Conservation (phyloP, 2,113 vertebrate species). For the Phrynosoma blainvillii region DNA sequence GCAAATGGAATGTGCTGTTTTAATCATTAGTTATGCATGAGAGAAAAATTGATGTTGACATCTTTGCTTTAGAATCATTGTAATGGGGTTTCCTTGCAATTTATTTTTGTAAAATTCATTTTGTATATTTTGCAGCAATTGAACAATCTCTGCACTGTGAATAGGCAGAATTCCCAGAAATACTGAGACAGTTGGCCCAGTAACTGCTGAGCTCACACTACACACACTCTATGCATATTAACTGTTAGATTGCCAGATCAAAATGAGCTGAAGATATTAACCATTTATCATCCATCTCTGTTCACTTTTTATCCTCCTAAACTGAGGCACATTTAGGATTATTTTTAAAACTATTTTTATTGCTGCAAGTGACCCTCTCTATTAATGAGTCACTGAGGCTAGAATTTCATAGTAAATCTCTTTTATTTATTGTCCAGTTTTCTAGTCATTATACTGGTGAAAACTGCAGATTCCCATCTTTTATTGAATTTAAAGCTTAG, state of each 20-base stretch:
- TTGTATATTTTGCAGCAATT: conserved; percentile 87
- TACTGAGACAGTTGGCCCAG: conserved; percentile 87
- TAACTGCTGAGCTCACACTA: conserved; percentile 87
- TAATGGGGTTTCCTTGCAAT: conserved; percentile 86
- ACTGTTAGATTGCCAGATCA: conserved; percentile 80
- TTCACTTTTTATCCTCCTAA: conserved; percentile 55
- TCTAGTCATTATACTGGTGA: conserved; percentile 56
- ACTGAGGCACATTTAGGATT: conserved; percentile 16
- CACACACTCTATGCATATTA: conserved; percentile 82
- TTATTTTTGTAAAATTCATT: conserved; percentile 87
- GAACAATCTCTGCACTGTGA: conserved; percentile 86
- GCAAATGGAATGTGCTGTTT: conserved; percentile 85
- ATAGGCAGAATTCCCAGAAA: conserved; percentile 90
- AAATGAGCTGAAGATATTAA: conserved; percentile 74
- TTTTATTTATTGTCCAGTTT: conserved; percentile 50
- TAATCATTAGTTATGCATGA: conserved; percentile 88
- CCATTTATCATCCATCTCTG: conserved; percentile 55
- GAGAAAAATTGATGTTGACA: conserved; percentile 88
- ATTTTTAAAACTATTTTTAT: conserved; percentile 28
- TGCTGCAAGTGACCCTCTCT: neutral
- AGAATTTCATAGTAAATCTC: conserved; percentile 55
- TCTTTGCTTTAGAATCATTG: conserved; percentile 85
- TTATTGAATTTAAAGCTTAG: conserved; percentile 51
- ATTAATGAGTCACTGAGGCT: conserved; percentile 52
- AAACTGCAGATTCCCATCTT: conserved; percentile 51